Base-by-base conservation (phyloP, 92 coral and sea anemone genomes). In the Isaurus tuberculatus region DNA sequence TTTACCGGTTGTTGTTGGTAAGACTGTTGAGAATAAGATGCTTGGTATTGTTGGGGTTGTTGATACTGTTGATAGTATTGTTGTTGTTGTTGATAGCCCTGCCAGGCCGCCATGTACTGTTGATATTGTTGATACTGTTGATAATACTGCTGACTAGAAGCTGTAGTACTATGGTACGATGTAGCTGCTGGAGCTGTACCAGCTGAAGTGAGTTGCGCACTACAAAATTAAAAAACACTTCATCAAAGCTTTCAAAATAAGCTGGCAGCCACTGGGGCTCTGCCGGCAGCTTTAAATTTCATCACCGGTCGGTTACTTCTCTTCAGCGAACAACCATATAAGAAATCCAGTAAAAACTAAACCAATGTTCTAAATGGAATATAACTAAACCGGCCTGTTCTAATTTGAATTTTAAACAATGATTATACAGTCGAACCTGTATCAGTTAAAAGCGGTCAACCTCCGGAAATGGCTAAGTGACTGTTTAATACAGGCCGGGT, bases 51-150 rank as follows among this genome's bases (percentile, higher is more conserved):
- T 55, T 84, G 86, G 14, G 86, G 89, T 29, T 92, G 95, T 17
- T 81, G 88, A 23, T 87, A 91, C 13, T 73, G 86, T 40, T 91
- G 91, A 8, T 92, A 90, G 27, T 88, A 90, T 43, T 90, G 98
- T 15, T 94, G 98, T 80, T 90, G 99, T 36, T 96, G 98, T 34
- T 94, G 95, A 79, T 91, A 92, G 4, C 93, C 95, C 79, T 96
- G 99, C 99, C 99, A 96, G 27, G 98, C 99, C 9, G 95, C 98
- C 72, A 94, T 83, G 40, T 96, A 96, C 65, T 96, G 99, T 53
- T 96, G 99, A 80, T 94, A 96, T 51, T 96, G 98, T 75, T 94
- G 99, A 65, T 96, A 95, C 79, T 94, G 98, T 57, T 96, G 99
- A 60, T 90, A 79, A 75, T 92, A 92, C 72, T 92, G 95, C 64